A percentile compares a stretch with the other conserved stretches of the same genome.
Evolutionary conservation across 2,113 vertebrate genomes (phyloP).

Genomic region (Pomatostomus ruficeps): DNA sequence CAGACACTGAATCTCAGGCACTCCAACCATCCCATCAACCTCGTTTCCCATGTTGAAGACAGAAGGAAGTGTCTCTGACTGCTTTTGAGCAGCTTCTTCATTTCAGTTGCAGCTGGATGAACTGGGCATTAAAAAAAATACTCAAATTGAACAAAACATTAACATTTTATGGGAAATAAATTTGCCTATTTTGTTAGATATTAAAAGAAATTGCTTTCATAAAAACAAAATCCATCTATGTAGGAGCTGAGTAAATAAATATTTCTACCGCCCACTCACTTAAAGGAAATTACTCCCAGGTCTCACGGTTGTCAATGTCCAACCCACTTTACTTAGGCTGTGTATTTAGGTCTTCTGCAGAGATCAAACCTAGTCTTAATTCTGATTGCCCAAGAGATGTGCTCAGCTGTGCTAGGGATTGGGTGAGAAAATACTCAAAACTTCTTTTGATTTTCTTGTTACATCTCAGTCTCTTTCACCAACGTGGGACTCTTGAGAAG

Average conservation of each 20-base stretch:
- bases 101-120: not conserved
- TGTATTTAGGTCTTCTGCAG: not conserved
- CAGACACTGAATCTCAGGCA: not conserved
- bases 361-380: not conserved
- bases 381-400: not conserved
- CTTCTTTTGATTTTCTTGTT: not conserved
- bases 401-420: not conserved
- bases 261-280: not conserved
- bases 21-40: not conserved
- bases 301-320: not conserved
- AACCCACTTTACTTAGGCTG: not conserved
- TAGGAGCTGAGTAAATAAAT: not conserved
- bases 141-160: not conserved
- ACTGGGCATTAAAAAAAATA: not conserved
- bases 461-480: not conserved
- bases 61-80: not conserved
- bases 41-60: accelerated
- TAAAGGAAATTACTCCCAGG: not conserved
- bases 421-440: not conserved
- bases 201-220: not conserved
- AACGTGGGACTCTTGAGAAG: not conserved
- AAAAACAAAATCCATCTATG: not conserved
- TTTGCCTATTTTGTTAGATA: not conserved
- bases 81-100: not conserved
- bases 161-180: not conserved